Evolutionary conservation across 2,888 invertebrate species (phyloP).

Genomic region (Drosophila cognata): DNA sequence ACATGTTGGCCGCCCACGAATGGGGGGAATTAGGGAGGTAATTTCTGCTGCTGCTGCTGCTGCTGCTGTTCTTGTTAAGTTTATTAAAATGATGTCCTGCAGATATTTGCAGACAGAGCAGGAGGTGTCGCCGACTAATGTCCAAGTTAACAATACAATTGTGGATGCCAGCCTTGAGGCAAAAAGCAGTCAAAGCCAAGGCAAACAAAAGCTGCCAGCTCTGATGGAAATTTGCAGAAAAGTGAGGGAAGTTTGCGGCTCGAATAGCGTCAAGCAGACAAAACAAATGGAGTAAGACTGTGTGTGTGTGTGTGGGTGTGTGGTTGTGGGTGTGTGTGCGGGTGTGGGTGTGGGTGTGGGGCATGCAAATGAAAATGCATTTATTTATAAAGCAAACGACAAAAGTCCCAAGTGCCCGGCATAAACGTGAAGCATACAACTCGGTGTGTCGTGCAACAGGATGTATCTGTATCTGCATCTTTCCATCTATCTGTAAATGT

Average conservation of each 20-base stretch:
- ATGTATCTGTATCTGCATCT: constrained; percentile 46
- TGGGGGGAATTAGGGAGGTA: no score
- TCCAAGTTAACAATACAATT: constrained; percentile 59
- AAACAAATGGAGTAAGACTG: constrained; percentile 47
- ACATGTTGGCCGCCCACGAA: neutral
- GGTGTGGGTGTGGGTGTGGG: constrained; percentile 19
- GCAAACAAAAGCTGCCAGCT: constrained; percentile 46
- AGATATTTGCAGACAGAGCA: constrained; percentile 60
- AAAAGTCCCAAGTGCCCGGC: constrained; percentile 60
- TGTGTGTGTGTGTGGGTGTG: constrained; percentile 3
- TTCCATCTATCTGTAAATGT: constrained; percentile 50
- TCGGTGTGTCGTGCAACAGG: constrained; percentile 59
- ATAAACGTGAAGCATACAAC: constrained; percentile 33
- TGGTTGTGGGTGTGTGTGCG: constrained; percentile 14
- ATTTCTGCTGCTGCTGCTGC: neutral
- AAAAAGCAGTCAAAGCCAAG: constrained; percentile 25
- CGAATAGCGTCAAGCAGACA: constrained; percentile 58
- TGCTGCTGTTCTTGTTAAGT: constrained; percentile 40
- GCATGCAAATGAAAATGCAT: constrained; percentile 75
- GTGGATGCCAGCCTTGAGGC: neutral
- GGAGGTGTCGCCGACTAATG: constrained; percentile 64
- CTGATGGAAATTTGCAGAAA: constrained; percentile 59
- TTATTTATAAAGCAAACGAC: constrained; percentile 71
- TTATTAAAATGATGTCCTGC: constrained; percentile 75
- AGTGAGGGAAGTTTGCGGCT: neutral